Conservation (phyloP, 2,888 invertebrate genomes). For the Caenorhabditis imperialis region DNA sequence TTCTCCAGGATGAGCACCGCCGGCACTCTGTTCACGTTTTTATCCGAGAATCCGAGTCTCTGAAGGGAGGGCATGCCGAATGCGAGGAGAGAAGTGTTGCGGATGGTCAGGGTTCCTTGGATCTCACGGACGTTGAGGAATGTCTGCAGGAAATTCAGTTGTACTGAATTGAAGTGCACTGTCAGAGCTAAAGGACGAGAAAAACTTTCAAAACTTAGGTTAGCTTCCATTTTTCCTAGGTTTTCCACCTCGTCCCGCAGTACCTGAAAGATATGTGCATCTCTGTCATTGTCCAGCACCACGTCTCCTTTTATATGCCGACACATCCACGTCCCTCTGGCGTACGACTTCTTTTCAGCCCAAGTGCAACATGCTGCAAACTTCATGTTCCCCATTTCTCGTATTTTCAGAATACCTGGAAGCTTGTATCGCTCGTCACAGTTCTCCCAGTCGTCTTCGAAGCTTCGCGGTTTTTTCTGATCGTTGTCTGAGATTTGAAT, state of each 20-base stretch:
- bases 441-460: constrained; percentile 14
- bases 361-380: constrained; percentile 32
- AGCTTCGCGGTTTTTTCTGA: constrained; percentile 1
- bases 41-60: constrained; percentile 9
- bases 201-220: no score
- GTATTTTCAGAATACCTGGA: constrained; percentile 12
- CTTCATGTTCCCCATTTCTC: no score
- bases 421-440: constrained; percentile 29
- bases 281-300: constrained; percentile 21
- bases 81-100: constrained; percentile 22
- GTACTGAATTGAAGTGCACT: not conserved
- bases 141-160: constrained; percentile 13
- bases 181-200: no score
- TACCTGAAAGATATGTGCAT: constrained; percentile 21
- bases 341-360: constrained; percentile 18
- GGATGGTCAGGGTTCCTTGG: constrained; percentile 26
- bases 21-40: not conserved
- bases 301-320: constrained; percentile 39
- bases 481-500: constrained; percentile 16
- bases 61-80: constrained; percentile 21
- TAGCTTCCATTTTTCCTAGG: no score
- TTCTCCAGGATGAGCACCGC: constrained; percentile 11
- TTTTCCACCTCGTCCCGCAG: no score
- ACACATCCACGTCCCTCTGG: constrained; percentile 11
- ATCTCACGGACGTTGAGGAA: constrained; percentile 10